phyloP scores from a whole-genome alignment of 1,140 invertebrate species.

The Antheraea mylitta region DNA sequence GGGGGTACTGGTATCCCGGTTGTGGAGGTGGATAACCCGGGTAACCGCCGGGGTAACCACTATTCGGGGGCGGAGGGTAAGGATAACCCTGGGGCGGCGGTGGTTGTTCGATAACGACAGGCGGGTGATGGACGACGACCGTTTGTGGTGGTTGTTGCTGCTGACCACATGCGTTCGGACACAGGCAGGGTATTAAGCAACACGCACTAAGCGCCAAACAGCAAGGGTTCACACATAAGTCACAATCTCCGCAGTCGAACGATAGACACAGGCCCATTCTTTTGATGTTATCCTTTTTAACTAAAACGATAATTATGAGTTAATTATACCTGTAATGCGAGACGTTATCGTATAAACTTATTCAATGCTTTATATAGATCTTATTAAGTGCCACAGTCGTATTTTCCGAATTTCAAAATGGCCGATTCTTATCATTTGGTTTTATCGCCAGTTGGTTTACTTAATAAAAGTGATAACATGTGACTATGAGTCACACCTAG shows the following conservation, averaged over 20 bases:
- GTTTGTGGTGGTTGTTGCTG: constrained; percentile 56
- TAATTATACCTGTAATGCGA: constrained; percentile 4
- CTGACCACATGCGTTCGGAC: constrained; percentile 66
- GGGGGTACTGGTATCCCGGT: constrained; percentile 39
- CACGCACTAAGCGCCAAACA: constrained; percentile 64
- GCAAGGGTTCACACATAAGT: constrained; percentile 59
- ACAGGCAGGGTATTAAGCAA: constrained; percentile 62
- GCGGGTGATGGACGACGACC: constrained; percentile 55
- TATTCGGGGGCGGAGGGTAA: constrained; percentile 41
- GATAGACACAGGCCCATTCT: constrained; percentile 67
- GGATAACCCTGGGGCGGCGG: constrained; percentile 46
- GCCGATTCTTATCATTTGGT: constrained; percentile 24
- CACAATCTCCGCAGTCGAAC: constrained; percentile 67
- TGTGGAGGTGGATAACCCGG: constrained; percentile 37
- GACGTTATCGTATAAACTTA: background rate
- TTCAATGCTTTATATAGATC: constrained; percentile 15
- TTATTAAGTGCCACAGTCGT: constrained; percentile 15
- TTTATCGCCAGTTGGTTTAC: constrained; percentile 12
- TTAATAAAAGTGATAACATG: constrained; percentile 28
- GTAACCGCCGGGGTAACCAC: constrained; percentile 37
- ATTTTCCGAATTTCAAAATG: constrained; percentile 29
- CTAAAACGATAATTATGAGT: constrained; percentile 37
- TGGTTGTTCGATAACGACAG: constrained; percentile 50
- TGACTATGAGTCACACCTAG: background rate
- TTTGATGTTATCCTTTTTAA: constrained; percentile 31